Evolutionary conservation across 2,797 vertebrate genomes (phyloP), one percentile per base, ranked within the genome.

Genomic region (Enoplosus armatus): DNA sequence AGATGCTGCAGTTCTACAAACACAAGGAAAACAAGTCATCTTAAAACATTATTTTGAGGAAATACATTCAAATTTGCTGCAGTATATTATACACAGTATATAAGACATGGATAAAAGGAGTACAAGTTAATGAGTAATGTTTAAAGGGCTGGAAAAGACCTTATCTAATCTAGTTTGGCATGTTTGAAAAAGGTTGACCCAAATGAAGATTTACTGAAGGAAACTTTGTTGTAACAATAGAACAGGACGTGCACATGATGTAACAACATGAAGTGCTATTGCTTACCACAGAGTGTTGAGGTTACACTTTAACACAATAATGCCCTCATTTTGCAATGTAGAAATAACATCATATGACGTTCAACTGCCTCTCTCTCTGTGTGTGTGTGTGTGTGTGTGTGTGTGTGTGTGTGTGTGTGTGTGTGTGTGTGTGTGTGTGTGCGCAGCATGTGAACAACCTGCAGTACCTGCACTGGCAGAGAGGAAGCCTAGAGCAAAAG

Each of bases 401-500:
- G 33, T 37, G 14, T 35, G 20, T 62, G 27, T 69, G 63, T 60
- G 35, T 33, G 39, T 51, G 64, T 70, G 56, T 59, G 33, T 35
- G 15, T 56, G 18, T 71, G 65, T 43, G 41, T 59, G 33, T 37
- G 14, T 60, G n/a, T 66, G 56, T 24, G 33, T 2, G 33, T 55
- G 67, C 63, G 54, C 8, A 72, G 50, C n/a, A 18, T 56, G 55
- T 50, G 35, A 65, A 27, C 58, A 24, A 51, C 6, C 2, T 10
- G 33, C 27, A 27, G 37, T 96, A 99, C 98, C 98, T 93, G 97
- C 89, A 75, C 92, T 95, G 66, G 96, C 92, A 50, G 97, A 98
- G 88, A 97, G 96, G 93, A 99, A 97, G 78, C 98, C 98, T 37
- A 99, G 92, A 65, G 98, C 97, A 2, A 99, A 99, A 37, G 98